Evolutionary conservation across 2,888 invertebrate genomes (phyloP).

Genomic region (Cephus rjabovi): DNA sequence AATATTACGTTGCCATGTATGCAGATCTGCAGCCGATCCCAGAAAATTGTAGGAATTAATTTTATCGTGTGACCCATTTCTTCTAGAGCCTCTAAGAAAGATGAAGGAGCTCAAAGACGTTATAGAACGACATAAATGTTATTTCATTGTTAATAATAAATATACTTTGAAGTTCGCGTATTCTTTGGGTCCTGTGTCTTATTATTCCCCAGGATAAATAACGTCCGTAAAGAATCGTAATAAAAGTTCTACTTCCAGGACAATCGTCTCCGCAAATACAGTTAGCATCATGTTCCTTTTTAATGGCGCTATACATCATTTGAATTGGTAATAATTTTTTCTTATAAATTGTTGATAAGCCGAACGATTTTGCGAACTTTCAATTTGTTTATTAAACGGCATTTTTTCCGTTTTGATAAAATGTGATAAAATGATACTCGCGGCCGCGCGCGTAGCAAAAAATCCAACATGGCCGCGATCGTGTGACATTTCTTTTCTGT

Average conservation of each 20-base stretch:
- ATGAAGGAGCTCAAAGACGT: not conserved
- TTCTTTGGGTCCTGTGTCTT: slow-evolving; percentile 4
- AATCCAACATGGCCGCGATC: not conserved
- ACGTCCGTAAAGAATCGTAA: slow-evolving; percentile 10
- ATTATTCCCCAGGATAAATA: slow-evolving; percentile 13
- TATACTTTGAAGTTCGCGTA: slow-evolving; percentile 8
- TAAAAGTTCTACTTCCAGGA: not conserved
- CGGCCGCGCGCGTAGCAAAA: not conserved
- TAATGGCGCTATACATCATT: not conserved
- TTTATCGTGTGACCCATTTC: slow-evolving; percentile 14
- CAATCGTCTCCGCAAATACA: not conserved
- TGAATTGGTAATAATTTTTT: not conserved
- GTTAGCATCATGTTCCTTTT: not conserved
- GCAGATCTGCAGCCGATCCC: slow-evolving; percentile 8
- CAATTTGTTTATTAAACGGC: not conserved
- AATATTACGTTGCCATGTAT: slow-evolving; percentile 7
- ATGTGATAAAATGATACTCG: not conserved
- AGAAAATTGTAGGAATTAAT: slow-evolving; percentile 9
- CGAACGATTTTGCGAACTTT: not conserved
- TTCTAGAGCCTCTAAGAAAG: not conserved
- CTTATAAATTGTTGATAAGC: not conserved
- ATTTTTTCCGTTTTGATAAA: not conserved
- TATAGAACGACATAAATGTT: not conserved
- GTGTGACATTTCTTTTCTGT: not conserved
- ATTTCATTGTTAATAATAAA: not conserved